Conservation (phyloP, 2,888 invertebrate genomes). For the Sarcophaga variegata region DNA sequence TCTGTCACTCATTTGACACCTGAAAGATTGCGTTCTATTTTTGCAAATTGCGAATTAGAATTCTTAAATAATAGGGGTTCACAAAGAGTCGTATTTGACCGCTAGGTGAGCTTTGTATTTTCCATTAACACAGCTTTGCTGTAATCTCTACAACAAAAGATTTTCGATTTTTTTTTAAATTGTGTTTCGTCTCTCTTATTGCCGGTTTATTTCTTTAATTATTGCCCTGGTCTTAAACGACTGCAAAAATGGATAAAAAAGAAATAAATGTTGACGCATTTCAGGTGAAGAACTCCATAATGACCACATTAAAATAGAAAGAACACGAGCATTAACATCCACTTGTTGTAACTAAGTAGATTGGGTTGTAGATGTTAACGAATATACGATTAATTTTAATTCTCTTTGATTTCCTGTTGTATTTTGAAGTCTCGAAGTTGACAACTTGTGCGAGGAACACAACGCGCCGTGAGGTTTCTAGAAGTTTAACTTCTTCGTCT, state of each 20-base stretch:
- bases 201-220: conserved; percentile 40
- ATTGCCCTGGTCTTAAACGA: conserved; percentile 23
- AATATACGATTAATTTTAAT: too few species aligned
- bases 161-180: not conserved
- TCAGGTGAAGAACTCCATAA: conserved; percentile 50
- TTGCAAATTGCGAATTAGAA: not conserved
- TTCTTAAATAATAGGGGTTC: not conserved
- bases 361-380: too few species aligned
- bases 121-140: not conserved
- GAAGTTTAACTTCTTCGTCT: too few species aligned
- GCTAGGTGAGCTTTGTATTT: not conserved
- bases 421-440: too few species aligned
- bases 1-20: too few species aligned
- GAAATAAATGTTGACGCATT: conserved; percentile 2
- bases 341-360: not conserved
- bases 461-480: too few species aligned
- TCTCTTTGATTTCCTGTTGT: too few species aligned
- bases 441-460: too few species aligned
- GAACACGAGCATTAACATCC: not conserved
- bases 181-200: not conserved
- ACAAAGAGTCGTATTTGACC: not conserved
- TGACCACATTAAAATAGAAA: conserved; percentile 25
- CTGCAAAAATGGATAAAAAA: not conserved
- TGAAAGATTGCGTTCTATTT: too few species aligned
- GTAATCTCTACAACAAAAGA: conserved; percentile 21